phyloP scores from a whole-genome alignment of 2,888 invertebrate species.

The Andrena dorsata region DNA sequence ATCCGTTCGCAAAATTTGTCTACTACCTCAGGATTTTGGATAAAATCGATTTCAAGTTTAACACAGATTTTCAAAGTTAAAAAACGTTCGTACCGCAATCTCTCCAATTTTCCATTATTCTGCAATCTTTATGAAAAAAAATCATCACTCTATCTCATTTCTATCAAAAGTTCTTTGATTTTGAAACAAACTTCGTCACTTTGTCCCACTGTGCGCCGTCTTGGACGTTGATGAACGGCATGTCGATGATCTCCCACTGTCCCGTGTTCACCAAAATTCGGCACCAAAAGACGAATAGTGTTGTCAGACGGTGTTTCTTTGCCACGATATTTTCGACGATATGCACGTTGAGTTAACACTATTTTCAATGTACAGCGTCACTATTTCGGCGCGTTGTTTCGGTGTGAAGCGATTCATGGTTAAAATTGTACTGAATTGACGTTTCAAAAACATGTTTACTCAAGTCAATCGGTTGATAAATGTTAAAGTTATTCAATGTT shows the following conservation, averaged over 20 bases:
- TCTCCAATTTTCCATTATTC: too few species aligned
- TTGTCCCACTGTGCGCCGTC: too few species aligned
- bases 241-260: conserved; percentile 9
- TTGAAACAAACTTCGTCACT: too few species aligned
- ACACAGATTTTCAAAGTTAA: too few species aligned
- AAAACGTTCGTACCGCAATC: too few species aligned
- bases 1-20: too few species aligned
- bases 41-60: too few species aligned
- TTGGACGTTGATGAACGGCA: conserved; percentile 6
- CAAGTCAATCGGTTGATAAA: conserved; percentile 1
- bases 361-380: conserved; percentile 13
- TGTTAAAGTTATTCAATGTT: conserved; percentile 14
- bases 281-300: neutral
- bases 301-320: conserved; percentile 6
- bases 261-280: conserved; percentile 10
- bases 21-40: too few species aligned
- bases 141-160: too few species aligned
- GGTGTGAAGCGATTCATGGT: conserved; percentile 17
- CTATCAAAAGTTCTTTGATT: too few species aligned
- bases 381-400: conserved; percentile 9
- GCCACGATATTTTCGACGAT: conserved; percentile 17
- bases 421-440: conserved; percentile 19
- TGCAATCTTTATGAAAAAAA: too few species aligned
- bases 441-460: conserved; percentile 13
- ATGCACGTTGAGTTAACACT: conserved; percentile 11